These are phyloP conservation scores for Lissocephala sabroskyi DNA, from an alignment of 2,888 invertebrate genomes.

Conservation along the genomic window DNA sequence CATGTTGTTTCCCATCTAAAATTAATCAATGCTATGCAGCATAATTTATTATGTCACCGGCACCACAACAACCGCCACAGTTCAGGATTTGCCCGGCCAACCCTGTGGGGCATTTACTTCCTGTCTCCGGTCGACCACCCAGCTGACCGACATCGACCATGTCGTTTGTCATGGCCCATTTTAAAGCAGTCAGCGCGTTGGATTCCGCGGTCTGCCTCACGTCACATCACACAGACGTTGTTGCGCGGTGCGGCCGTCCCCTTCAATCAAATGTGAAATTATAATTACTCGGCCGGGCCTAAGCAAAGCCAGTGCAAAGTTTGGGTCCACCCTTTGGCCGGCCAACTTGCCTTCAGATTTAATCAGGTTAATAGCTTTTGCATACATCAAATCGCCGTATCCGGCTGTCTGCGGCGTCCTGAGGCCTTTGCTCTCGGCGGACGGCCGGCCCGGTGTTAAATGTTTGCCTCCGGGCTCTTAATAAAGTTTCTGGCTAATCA, in stretches of 20 bases:
- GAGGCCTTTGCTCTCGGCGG: neutral
- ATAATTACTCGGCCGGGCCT: conserved; percentile 49
- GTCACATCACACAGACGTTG: conserved; percentile 24
- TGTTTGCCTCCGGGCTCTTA: neutral
- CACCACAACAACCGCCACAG: conserved; percentile 9
- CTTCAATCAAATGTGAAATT: conserved; percentile 60
- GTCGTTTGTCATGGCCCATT: too few species aligned
- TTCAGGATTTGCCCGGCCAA: neutral
- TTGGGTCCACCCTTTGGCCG: neutral
- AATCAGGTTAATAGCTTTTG: conserved; percentile 57
- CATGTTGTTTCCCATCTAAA: conserved; percentile 54
- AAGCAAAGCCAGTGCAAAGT: conserved; percentile 10
- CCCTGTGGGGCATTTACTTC: too few species aligned
- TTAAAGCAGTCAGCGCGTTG: too few species aligned
- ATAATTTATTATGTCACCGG: conserved; percentile 63
- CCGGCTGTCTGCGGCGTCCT: neutral
- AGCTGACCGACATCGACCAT: too few species aligned
- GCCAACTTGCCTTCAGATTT: conserved; percentile 44
- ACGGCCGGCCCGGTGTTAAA: neutral
- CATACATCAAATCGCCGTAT: neutral
- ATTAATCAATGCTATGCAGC: conserved; percentile 61
- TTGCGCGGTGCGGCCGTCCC: too few species aligned
- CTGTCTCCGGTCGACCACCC: too few species aligned
- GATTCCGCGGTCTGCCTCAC: conserved; percentile 5
- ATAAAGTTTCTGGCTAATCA: neutral